Conservation (phyloP, 2,797 vertebrate genomes). For the Trachops cirrhosus region DNA sequence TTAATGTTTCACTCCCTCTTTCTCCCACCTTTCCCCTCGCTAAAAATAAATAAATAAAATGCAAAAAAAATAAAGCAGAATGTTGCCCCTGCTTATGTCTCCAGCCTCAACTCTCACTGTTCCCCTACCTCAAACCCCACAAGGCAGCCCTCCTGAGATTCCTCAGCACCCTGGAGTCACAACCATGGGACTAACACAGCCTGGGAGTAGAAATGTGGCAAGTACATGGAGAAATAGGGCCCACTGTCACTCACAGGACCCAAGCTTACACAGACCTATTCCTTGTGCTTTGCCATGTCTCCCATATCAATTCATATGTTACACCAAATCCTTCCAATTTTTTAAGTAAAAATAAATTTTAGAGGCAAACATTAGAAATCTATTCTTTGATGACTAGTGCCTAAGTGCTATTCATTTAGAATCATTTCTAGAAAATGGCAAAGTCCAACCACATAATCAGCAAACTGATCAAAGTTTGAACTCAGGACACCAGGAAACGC, state of each 20-base stretch:
- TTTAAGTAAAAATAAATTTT: conserved; percentile 11
- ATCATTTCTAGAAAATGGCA: background rate
- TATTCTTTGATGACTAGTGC: background rate
- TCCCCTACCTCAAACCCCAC: background rate
- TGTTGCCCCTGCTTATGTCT: background rate
- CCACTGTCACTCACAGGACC: background rate
- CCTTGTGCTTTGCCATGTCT: background rate
- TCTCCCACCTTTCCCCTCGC: too few species aligned
- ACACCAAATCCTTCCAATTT: background rate
- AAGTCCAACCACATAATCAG: background rate
- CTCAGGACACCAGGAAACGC: background rate
- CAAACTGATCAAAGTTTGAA: background rate
- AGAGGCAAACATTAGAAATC: background rate
- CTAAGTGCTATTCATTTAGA: background rate
- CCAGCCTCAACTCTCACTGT: background rate
- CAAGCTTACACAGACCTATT: background rate
- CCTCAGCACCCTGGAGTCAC: background rate
- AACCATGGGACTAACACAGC: background rate
- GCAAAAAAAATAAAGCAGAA: too few species aligned
- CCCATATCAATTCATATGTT: background rate
- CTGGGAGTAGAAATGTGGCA: background rate
- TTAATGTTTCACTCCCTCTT: too few species aligned
- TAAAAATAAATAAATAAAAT: too few species aligned
- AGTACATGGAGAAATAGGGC: background rate
- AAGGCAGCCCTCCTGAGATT: background rate